Percentiles rank a stretch among this genome's conserved stretches.
These are phyloP conservation scores for Antheraea yamamai DNA, from an alignment of 2,888 invertebrate species.

Conservation along the genomic window DNA sequence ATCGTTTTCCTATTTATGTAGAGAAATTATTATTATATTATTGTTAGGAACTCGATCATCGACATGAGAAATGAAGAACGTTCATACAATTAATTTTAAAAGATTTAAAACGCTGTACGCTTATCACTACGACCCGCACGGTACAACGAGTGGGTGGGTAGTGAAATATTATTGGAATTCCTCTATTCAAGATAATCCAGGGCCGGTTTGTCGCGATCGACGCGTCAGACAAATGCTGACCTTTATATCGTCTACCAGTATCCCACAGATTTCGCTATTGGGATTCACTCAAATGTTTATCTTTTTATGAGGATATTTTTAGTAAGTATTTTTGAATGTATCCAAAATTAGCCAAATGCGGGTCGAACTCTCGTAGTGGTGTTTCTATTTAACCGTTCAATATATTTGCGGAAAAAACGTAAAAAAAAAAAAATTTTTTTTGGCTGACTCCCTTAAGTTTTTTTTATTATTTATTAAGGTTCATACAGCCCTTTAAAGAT, in stretches of 20 bases:
- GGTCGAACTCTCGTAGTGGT: not conserved
- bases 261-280: slow-evolving; percentile 1
- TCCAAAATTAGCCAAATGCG: not conserved
- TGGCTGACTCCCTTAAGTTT: too few relatives aligned
- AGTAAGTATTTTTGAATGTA: not conserved
- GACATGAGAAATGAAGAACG: not conserved
- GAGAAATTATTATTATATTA: too few relatives aligned
- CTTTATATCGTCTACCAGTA: slow-evolving; percentile 37
- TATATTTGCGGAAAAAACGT: too few relatives aligned
- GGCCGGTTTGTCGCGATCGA: slow-evolving; percentile 50
- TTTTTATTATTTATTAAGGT: too few relatives aligned
- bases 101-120: slow-evolving; percentile 25
- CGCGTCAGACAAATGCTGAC: slow-evolving; percentile 53
- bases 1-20: too few relatives aligned
- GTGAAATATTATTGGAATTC: slow-evolving; percentile 76
- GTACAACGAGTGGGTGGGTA: slow-evolving; percentile 42
- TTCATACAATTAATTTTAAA: not conserved
- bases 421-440: too few relatives aligned
- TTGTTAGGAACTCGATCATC: not conserved
- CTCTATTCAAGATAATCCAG: slow-evolving; percentile 64
- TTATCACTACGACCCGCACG: slow-evolving; percentile 36
- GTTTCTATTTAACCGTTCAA: too few relatives aligned
- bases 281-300: slow-evolving; percentile 2
- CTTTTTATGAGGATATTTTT: not conserved
- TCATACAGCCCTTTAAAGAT: too few relatives aligned